Percentiles rank a stretch among this genome's conserved stretches.
These are phyloP conservation scores for Cyprinodon diabolis DNA, from an alignment of 2,797 vertebrate genomes.

Conservation along the genomic window DNA sequence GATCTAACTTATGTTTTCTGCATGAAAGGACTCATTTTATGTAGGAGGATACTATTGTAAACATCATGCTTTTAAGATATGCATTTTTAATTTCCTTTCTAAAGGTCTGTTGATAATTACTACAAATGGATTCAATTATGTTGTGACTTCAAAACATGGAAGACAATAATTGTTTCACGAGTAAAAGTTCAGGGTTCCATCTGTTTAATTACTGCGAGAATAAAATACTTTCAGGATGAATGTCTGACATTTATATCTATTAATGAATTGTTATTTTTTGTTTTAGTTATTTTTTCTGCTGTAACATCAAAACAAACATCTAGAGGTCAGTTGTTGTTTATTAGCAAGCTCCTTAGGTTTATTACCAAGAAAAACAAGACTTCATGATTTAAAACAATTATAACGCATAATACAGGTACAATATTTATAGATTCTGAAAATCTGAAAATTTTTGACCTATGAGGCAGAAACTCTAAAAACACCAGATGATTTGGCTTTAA, in stretches of 20 bases:
- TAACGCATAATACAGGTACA: not conserved
- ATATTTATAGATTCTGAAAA: not conserved
- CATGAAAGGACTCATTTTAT: too few relatives aligned
- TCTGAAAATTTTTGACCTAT: not conserved
- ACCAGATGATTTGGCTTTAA: conserved; percentile 44
- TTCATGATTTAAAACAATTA: not conserved
- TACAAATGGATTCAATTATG: conserved; percentile 1
- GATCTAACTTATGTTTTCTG: not conserved
- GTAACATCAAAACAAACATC: not conserved
- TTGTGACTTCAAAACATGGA: not conserved
- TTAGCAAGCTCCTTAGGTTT: not conserved
- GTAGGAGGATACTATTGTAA: not conserved
- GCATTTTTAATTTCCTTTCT: not conserved
- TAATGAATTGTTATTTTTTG: conserved; percentile 1
- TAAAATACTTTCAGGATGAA: conserved; percentile 12
- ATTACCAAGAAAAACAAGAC: not conserved
- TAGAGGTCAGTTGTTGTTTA: not conserved
- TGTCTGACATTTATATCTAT: conserved; percentile 12
- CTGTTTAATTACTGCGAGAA: conserved; percentile 19
- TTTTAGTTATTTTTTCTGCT: conserved; percentile 1
- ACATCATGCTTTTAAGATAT: not conserved
- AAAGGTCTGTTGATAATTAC: not conserved
- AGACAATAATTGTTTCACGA: not conserved
- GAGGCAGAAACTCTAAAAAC: conserved; percentile 26
- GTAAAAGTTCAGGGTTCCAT: not conserved